A percentile compares a stretch with the other conserved stretches of the same genome.
Evolutionary conservation across 1,140 invertebrate species (phyloP).

Genomic region (silkworm (Bombyx mori)): ASM3026992v2 NC_085134.1:7188001-7188500

Average conservation of each 20-base stretch:
- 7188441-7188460: constrained; percentile 76
- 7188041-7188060: no score
- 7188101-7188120: constrained; percentile 54
- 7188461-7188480: constrained; percentile 71
- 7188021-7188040: no score
- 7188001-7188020: no score
- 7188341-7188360: constrained; percentile 73
- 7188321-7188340: constrained; percentile 79
- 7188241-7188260: constrained; percentile 84
- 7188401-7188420: constrained; percentile 91
- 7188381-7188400: constrained; percentile 90
- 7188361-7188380: constrained; percentile 89
- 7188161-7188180: constrained; percentile 32
- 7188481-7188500: no score
- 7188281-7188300: constrained; percentile 82
- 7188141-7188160: constrained; percentile 37
- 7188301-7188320: constrained; percentile 79
- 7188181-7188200: constrained; percentile 39
- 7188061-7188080: constrained; percentile 24
- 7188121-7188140: constrained; percentile 45
- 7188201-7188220: constrained; percentile 76
- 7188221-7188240: constrained; percentile 79
- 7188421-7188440: constrained; percentile 93
- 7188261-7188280: constrained; percentile 83
- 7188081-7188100: constrained; percentile 68